Percentiles rank a stretch among this genome's conserved stretches.
These are phyloP conservation scores for Drosophila emarginata DNA, from an alignment of 2,888 invertebrate genomes.

Conservation along the genomic window DNA sequence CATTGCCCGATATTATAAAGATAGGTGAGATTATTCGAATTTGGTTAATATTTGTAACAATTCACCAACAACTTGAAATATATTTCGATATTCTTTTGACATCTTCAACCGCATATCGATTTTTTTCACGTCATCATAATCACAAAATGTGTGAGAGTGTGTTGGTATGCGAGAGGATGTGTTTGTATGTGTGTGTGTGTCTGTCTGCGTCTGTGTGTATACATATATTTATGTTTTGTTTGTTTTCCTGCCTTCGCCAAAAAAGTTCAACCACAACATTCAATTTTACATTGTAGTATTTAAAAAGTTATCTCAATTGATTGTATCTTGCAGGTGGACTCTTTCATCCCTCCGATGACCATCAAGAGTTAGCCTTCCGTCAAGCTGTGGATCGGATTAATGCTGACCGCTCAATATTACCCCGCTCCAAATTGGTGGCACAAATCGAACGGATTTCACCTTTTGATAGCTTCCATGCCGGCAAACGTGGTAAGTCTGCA, in stretches of 20 bases:
- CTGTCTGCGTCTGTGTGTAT: slow-evolving; percentile 37
- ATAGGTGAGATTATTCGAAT: slow-evolving; percentile 71
- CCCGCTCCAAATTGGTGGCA: slow-evolving; percentile 92
- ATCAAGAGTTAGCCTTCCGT: slow-evolving; percentile 94
- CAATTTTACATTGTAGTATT: background rate
- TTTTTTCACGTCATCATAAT: slow-evolving; percentile 61
- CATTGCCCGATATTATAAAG: slow-evolving; percentile 80
- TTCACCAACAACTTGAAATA: background rate
- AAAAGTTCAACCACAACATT: background rate
- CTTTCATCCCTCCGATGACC: slow-evolving; percentile 93
- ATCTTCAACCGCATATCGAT: slow-evolving; percentile 67
- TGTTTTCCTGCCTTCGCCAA: slow-evolving; percentile 27
- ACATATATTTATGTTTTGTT: slow-evolving; percentile 45
- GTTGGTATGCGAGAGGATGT: slow-evolving; percentile 18
- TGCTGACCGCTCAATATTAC: slow-evolving; percentile 90
- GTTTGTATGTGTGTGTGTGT: slow-evolving; percentile 28
- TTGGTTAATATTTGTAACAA: background rate
- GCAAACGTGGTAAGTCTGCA: slow-evolving; percentile 90
- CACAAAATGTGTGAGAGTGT: slow-evolving; percentile 47
- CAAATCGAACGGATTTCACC: slow-evolving; percentile 95
- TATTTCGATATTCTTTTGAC: slow-evolving; percentile 20
- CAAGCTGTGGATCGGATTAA: slow-evolving; percentile 96
- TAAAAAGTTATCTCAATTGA: background rate
- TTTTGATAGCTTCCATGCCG: slow-evolving; percentile 96
- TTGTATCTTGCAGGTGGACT: slow-evolving; percentile 87